Conservation (phyloP, 2,113 vertebrate species). For the Paratilapia polleni region DNA sequence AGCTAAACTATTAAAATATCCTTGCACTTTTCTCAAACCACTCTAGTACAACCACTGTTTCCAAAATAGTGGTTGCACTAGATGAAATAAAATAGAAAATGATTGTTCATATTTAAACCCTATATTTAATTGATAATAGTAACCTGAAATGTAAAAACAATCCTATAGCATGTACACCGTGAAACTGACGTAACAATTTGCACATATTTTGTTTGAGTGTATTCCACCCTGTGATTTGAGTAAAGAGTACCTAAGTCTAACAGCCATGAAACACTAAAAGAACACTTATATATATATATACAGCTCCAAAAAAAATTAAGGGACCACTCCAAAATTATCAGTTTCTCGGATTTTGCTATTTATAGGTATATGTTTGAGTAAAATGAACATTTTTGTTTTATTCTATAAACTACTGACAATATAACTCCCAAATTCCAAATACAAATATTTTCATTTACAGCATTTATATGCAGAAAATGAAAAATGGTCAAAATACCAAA, state of each 20-base stretch:
- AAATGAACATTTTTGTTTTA: no score
- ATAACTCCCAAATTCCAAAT: no score
- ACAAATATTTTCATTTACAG: no score
- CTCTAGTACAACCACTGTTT: background rate
- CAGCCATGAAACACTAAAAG: background rate
- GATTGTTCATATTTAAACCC: rapidly evolving
- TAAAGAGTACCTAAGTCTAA: rapidly evolving
- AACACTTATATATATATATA: no score
- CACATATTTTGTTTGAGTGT: background rate
- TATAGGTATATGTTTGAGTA: no score
- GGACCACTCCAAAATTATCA: no score
- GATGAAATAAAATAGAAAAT: background rate
- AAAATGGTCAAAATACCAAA: no score
- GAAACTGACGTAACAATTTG: no score
- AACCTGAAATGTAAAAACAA: background rate
- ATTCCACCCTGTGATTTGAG: rapidly evolving
- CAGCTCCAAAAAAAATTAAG: no score
- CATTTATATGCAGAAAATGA: no score
- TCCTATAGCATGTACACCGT: background rate
- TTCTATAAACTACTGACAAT: no score
- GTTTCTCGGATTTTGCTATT: no score
- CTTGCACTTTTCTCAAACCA: background rate
- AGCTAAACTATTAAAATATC: background rate
- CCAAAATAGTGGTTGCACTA: background rate
- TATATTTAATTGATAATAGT: background rate